Percentiles rank a stretch among this genome's conserved stretches.
phyloP scores from a whole-genome alignment of 2,113 vertebrate genomes.

The Machaerirhynchus nigripectus region DNA sequence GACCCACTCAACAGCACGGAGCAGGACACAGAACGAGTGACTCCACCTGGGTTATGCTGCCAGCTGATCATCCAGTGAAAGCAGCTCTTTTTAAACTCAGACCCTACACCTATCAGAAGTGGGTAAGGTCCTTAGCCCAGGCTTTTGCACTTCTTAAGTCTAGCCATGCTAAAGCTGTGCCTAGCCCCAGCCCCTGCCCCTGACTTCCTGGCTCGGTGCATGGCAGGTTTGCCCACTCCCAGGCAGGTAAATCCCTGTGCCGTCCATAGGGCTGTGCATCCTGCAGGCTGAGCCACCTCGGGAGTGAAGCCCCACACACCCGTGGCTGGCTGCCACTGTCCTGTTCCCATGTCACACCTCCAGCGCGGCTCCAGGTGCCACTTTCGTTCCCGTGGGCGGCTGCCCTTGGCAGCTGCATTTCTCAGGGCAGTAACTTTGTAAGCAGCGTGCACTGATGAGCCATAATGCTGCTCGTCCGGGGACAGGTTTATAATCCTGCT shows the following conservation, averaged over 20 bases:
- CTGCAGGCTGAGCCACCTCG: not conserved
- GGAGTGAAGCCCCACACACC: not conserved
- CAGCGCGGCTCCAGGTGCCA: rapidly evolving
- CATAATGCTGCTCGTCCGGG: not conserved
- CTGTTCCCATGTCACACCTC: not conserved
- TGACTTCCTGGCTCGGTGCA: not conserved
- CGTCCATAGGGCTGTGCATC: rapidly evolving
- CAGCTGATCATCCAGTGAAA: rapidly evolving
- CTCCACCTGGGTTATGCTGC: not conserved
- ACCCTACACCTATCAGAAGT: not conserved
- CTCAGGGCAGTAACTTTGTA: not conserved
- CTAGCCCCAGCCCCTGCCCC: not conserved
- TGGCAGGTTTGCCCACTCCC: not conserved
- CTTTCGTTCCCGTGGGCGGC: rapidly evolving
- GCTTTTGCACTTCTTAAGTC: not conserved
- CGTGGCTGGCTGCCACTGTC: not conserved
- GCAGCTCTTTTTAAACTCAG: not conserved
- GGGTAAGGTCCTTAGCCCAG: not conserved
- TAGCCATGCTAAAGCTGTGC: not conserved
- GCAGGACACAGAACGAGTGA: not conserved
- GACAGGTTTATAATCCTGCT: not conserved
- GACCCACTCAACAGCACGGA: not conserved
- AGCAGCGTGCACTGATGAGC: rapidly evolving
- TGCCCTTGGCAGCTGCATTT: not conserved
- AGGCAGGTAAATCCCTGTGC: not conserved